A percentile compares a stretch with the other conserved stretches of the same genome.
Evolutionary conservation across 2,797 vertebrate species (phyloP).

Genomic region (Brotogeris chrysoptera): DNA sequence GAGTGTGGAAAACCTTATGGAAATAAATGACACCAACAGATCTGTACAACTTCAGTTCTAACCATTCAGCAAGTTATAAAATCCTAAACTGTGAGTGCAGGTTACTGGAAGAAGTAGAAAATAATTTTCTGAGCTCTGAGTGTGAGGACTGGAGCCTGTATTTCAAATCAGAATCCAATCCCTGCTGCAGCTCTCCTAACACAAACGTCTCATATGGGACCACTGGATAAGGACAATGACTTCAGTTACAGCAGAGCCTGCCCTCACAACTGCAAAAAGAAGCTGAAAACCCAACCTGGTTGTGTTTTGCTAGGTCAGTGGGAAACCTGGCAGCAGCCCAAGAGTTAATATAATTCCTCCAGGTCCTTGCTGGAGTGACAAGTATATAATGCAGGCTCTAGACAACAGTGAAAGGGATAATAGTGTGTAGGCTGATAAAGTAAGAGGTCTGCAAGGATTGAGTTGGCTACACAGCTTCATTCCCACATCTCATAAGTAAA

Average conservation of each 20-base stretch:
- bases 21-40: neutral
- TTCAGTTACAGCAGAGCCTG: neutral
- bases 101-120: neutral
- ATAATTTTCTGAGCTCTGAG: neutral
- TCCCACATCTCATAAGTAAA: neutral
- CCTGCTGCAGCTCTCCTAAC: neutral
- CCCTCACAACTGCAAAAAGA: neutral
- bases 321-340: neutral
- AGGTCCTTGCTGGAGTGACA: neutral
- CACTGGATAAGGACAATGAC: no score
- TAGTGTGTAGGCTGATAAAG: neutral
- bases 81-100: neutral
- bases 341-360: neutral
- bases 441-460: neutral
- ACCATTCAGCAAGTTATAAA: neutral
- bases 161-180: neutral
- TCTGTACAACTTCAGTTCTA: accelerated
- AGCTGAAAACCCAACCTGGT: neutral
- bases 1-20: neutral
- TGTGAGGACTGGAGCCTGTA: neutral
- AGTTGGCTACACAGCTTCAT: neutral
- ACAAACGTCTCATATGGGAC: neutral
- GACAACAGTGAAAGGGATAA: neutral
- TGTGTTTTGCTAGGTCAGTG: neutral
- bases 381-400: neutral